A percentile compares a stretch with the other conserved stretches of the same genome.
These are phyloP conservation scores for Myiothlypis chrysogaster DNA, from an alignment of 2,797 vertebrate species.

Conservation along the genomic window DNA sequence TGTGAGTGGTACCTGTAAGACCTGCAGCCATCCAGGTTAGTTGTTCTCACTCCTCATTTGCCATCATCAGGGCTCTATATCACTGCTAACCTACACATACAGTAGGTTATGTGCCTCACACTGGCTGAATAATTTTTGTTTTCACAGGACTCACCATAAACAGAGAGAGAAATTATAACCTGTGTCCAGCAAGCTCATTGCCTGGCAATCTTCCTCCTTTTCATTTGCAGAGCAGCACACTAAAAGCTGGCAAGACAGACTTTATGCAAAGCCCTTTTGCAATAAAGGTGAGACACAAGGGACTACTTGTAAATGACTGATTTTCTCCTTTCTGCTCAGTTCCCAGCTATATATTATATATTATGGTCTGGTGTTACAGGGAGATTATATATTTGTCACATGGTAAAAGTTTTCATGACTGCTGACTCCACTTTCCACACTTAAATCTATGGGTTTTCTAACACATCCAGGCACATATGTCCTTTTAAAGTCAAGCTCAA, in stretches of 20 bases:
- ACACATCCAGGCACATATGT: background rate
- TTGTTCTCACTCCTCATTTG: background rate
- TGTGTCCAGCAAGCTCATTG: background rate
- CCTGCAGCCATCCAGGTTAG: background rate
- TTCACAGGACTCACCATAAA: background rate
- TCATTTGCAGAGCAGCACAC: background rate
- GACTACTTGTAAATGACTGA: conserved; percentile 39
- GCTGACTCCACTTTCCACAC: conserved; percentile 9
- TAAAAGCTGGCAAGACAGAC: background rate
- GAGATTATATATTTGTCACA: conserved; percentile 20
- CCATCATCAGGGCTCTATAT: background rate
- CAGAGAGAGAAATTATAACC: conserved; percentile 12
- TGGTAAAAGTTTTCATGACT: conserved; percentile 46
- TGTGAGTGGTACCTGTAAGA: background rate
- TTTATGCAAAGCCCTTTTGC: background rate
- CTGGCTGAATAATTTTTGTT: background rate
- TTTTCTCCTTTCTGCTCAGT: conserved; percentile 37
- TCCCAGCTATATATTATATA: background rate
- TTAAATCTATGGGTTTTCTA: background rate
- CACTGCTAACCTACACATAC: background rate
- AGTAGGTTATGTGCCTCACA: background rate
- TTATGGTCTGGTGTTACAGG: conserved; percentile 18
- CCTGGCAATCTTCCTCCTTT: background rate
- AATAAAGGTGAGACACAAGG: conserved; percentile 23
- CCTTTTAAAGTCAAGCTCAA: conserved; percentile 14